Base-by-base conservation (phyloP, 2,113 vertebrate genomes). In the Isurus oxyrinchus region DNA sequence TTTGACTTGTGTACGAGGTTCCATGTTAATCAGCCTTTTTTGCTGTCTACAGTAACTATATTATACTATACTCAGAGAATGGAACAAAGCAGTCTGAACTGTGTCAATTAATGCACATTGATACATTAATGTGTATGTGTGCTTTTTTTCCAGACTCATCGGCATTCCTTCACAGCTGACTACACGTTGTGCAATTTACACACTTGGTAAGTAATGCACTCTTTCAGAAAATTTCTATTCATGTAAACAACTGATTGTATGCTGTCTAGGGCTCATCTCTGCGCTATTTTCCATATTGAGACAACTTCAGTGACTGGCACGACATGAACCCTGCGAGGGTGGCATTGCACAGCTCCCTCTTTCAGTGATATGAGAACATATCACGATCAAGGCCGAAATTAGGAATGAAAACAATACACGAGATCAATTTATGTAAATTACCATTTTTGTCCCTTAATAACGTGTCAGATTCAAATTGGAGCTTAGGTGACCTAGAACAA, bases 121-220 rank as follows among this genome's bases (percentile, higher is more conserved):
- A 40, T 40, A 40, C 16, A 40, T 94, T 94, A 23, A 94, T 40
- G 59, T 25, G 90, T 40, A n/a, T 97, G 72, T 96, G 19, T 96
- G 96, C 97, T 97, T 57, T 94, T 72, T 97, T 97, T 98, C 97
- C 98, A 99, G 99, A 98, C 99, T 10, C 99, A 99, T 97, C 98
- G 98, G 96, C 97, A 99, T 97, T 99, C 99, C 8, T 99, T 99
- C 96, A 99, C 98, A 0, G 99, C 99, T 3, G 98, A 99, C 97
- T 99, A 99, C 97, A 99, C 99, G 97, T 99, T 99, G 97, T 99
- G 98, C 97, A 98, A 98, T 97, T 97, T 98, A 97, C 97, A 98
- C 97, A 98, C 98, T 2, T 97, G 98, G 98, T 98, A 98, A 98
- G 98, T 96, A 95, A 93, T 6, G 7, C 10, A 44, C 79, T 87